phyloP scores from a whole-genome alignment of 1,140 invertebrate species.

The Lasaia peninsularis region DNA sequence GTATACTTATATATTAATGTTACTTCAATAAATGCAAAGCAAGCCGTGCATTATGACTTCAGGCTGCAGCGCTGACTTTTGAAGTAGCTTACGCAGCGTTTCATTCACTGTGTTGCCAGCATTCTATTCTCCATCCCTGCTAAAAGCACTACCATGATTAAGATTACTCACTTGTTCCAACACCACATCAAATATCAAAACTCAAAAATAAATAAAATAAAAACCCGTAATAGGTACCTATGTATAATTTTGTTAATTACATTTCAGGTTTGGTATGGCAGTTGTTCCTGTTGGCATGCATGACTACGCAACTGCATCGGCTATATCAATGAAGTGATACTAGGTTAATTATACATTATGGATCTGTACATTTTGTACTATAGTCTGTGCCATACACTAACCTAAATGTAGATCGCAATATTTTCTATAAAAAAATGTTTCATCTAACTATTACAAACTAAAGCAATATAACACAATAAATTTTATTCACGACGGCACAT shows the following conservation, averaged over 20 bases:
- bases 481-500: slow-evolving; percentile 67
- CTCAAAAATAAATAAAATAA: too few relatives aligned
- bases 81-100: too few relatives aligned
- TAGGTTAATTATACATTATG: slow-evolving; percentile 60
- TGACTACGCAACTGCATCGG: slow-evolving; percentile 47
- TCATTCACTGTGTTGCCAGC: too few relatives aligned
- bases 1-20: too few relatives aligned
- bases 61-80: too few relatives aligned
- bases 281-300: slow-evolving; percentile 40
- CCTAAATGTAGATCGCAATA: slow-evolving; percentile 59
- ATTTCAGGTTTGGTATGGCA: slow-evolving; percentile 47
- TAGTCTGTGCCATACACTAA: slow-evolving; percentile 71
- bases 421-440: slow-evolving; percentile 67
- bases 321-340: slow-evolving; percentile 75
- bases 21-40: too few relatives aligned
- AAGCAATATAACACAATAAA: slow-evolving; percentile 71
- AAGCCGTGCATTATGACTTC: too few relatives aligned
- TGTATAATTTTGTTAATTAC: slow-evolving; percentile 20
- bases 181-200: too few relatives aligned
- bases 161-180: too few relatives aligned
- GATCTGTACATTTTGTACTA: slow-evolving; percentile 75
- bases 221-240: too few relatives aligned
- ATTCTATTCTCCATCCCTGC: too few relatives aligned
- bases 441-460: slow-evolving; percentile 49
- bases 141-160: too few relatives aligned